Base-by-base conservation (phyloP, 2,113 vertebrate species). In the Acrocephalus arundinaceus region DNA sequence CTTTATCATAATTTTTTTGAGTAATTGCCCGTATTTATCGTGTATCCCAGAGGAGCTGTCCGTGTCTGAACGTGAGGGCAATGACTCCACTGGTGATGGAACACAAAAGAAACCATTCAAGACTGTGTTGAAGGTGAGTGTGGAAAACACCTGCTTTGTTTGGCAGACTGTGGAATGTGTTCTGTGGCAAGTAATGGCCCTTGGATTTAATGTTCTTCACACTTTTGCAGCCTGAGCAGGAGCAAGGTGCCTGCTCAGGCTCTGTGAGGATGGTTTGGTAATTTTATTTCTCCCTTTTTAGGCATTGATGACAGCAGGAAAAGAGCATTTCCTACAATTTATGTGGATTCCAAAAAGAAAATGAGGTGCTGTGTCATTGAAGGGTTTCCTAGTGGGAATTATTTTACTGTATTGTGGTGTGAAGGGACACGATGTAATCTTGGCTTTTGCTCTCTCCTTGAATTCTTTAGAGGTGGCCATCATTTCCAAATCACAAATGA, bases 401-500 rank as follows among this genome's bases (percentile, higher is more conserved):
- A n/a, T 55, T 18, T 45, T 39, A 22, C 2, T 45, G 35, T 9
- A 43, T 7, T 7, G 78, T 7, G 22, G 49, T 28, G 28, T 33
- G 57, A 49, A 51, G 41, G 37, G 67, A 19, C 30, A 31, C 45
- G 16, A 0, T 12, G 2, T 88, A 67, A 89, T 25, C 19, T 27
- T 73, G 0, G n/a, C 5, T 54, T 48, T 33, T 91, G 41, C 17
- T 91, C 13, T 95, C 66, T 90, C 28, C 33, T 37, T 61, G 58
- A 22, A 7, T 30, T 43, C 15, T 88, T 13, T 73, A 99, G 99
- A 98, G 98, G 66, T 99, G 99, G 98, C 98, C 21, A 97, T 99
- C 74, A 99, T 99, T 97, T 99, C 99, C 4, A 99, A 99, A 96
- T 98, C 99, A 2, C 99, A 99, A 96, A 98, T 99, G 99, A 99